phyloP scores from a whole-genome alignment of 37 sponge, comb jelly and placozoan species.

The Aplysina aerophoba region DNA sequence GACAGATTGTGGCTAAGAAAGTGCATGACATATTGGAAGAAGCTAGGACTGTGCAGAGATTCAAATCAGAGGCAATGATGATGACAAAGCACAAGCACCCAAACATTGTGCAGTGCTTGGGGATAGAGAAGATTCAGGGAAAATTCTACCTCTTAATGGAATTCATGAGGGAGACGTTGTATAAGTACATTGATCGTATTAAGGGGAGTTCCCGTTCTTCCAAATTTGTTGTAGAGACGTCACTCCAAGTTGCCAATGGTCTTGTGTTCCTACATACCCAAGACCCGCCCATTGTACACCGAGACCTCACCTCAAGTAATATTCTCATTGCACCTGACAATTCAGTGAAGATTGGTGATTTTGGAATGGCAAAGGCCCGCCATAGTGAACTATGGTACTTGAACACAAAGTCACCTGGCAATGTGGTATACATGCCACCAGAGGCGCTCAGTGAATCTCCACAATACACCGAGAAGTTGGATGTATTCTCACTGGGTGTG shows the following conservation, averaged over 20 bases:
- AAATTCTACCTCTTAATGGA: background rate
- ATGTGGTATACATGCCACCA: background rate
- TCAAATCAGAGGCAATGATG: background rate
- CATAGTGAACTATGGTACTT: background rate
- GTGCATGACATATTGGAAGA: background rate
- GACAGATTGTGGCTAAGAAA: background rate
- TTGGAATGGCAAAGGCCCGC: background rate
- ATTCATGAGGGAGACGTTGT: background rate
- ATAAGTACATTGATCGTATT: background rate
- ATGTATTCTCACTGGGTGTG: conserved; percentile 13
- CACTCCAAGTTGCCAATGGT: background rate
- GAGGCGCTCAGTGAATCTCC: background rate
- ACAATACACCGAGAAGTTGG: conserved; percentile 8
- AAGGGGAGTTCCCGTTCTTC: background rate
- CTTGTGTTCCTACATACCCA: background rate
- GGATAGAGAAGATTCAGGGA: background rate
- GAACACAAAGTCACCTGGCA: background rate
- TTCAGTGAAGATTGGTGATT: background rate
- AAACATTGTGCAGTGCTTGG: background rate
- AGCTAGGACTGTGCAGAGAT: background rate
- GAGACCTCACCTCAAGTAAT: background rate
- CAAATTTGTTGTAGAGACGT: background rate
- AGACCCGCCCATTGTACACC: background rate
- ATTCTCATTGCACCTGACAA: background rate
- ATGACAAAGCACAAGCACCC: background rate